Evolutionary conservation across 2,888 invertebrate genomes (phyloP).

Genomic region (Deroplatys truncata): DNA sequence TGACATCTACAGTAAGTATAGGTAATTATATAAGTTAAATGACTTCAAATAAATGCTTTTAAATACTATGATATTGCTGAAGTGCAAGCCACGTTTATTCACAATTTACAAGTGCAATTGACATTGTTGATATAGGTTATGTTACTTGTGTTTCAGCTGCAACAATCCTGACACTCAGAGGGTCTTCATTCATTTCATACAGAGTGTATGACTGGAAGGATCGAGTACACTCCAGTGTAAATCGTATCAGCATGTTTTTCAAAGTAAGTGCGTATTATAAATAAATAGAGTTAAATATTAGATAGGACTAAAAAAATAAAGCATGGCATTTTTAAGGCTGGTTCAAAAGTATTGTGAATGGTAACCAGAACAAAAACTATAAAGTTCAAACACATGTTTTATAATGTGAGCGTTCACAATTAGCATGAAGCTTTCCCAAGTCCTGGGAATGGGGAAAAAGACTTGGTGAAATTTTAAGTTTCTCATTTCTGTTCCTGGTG

Average conservation of each 20-base stretch:
- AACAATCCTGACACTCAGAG: constrained; percentile 79
- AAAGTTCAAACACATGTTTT: too few relatives aligned
- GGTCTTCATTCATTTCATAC: constrained; percentile 89
- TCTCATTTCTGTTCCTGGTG: too few relatives aligned
- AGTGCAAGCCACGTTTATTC: not conserved
- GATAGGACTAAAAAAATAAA: not conserved
- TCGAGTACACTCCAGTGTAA: constrained; percentile 80
- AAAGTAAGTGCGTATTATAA: constrained; percentile 53
- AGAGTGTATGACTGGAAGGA: constrained; percentile 91
- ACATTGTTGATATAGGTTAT: not conserved
- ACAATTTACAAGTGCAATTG: not conserved
- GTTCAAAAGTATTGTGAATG: too few relatives aligned
- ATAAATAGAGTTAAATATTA: not conserved
- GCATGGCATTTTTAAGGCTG: too few relatives aligned
- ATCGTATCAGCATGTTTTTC: constrained; percentile 83
- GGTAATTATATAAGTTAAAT: constrained; percentile 34
- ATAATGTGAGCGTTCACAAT: too few relatives aligned
- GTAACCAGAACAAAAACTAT: too few relatives aligned
- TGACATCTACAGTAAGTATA: constrained; percentile 79
- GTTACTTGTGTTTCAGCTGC: constrained; percentile 60
- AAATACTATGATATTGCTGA: not conserved
- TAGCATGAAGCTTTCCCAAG: too few relatives aligned
- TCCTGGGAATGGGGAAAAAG: too few relatives aligned
- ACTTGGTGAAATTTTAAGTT: too few relatives aligned
- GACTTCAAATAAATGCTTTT: not conserved